Conservation (phyloP, 2,888 invertebrate genomes). For the Melieria picta region DNA sequence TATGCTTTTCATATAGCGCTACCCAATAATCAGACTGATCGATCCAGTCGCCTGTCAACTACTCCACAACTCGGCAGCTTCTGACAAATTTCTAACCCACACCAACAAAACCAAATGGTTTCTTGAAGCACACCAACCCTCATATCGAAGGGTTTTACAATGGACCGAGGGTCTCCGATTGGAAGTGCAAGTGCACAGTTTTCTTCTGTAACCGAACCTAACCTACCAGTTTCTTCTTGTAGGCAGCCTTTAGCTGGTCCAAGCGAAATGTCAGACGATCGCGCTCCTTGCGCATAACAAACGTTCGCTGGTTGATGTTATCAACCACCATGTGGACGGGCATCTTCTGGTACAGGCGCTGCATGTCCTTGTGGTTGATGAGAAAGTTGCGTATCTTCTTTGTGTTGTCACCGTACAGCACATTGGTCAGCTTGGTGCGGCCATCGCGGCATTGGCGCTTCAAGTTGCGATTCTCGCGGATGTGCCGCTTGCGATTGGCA, state of each 20-base stretch:
- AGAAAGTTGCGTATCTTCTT: slow-evolving; percentile 58
- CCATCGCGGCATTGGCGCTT: slow-evolving; percentile 59
- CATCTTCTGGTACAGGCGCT: slow-evolving; percentile 61
- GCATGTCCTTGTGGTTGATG: slow-evolving; percentile 60
- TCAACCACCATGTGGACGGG: slow-evolving; percentile 60
- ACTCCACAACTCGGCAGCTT: no score
- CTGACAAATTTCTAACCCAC: no score
- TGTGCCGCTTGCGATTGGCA: slow-evolving; percentile 51
- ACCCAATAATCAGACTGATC: no score
- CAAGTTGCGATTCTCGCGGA: slow-evolving; percentile 45
- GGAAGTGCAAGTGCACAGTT: neutral
- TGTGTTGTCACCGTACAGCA: slow-evolving; percentile 52
- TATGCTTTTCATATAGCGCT: no score
- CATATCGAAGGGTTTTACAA: no score
- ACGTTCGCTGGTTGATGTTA: slow-evolving; percentile 63
- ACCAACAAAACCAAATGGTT: no score
- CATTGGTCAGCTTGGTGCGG: slow-evolving; percentile 55
- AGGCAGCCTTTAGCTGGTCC: slow-evolving; percentile 50
- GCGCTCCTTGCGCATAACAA: slow-evolving; percentile 61
- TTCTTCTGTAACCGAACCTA: neutral
- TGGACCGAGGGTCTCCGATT: no score
- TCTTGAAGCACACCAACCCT: no score
- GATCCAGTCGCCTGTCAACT: no score
- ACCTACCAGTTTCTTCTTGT: slow-evolving; percentile 54
- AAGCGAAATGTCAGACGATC: slow-evolving; percentile 58